Evolutionary conservation across 64 coral and sea anemone genomes (phyloP).

Genomic region (Catalaphyllia jardinei): DNA sequence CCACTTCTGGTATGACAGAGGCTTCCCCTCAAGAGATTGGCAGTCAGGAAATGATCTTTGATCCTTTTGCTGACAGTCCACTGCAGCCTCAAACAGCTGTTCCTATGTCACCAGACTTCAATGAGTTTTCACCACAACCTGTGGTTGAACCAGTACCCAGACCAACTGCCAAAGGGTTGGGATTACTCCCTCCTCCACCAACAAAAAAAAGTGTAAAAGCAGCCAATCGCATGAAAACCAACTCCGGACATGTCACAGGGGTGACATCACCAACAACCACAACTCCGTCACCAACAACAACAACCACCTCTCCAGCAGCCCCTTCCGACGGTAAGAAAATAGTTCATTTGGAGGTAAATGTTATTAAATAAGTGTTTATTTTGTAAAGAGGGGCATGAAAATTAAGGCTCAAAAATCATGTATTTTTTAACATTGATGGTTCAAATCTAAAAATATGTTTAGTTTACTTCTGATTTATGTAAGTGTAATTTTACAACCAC

Average conservation of each 20-base stretch:
- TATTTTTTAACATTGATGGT: too few species aligned
- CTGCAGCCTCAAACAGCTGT: slow-evolving; percentile 8
- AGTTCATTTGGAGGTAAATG: not conserved
- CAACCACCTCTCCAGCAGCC: not conserved
- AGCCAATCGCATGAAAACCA: slow-evolving; percentile 31
- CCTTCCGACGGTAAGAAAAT: slow-evolving; percentile 14
- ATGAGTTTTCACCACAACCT: slow-evolving; percentile 15
- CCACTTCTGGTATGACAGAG: not conserved
- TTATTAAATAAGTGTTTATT: too few species aligned
- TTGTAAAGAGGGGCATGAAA: too few species aligned
- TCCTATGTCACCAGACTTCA: slow-evolving; percentile 44
- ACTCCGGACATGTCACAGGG: not conserved
- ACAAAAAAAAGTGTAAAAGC: slow-evolving; percentile 70
- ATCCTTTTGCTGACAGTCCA: slow-evolving; percentile 48
- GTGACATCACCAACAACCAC: not conserved
- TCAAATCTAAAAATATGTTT: too few species aligned
- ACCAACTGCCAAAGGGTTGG: slow-evolving; percentile 20
- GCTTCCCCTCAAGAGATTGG: not conserved
- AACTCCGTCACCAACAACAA: not conserved
- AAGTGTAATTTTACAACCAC: too few species aligned
- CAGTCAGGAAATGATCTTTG: slow-evolving; percentile 25
- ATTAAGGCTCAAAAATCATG: too few species aligned
- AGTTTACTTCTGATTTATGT: too few species aligned
- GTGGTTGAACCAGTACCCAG: slow-evolving; percentile 5
- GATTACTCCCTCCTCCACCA: slow-evolving; percentile 54